Percentiles rank a stretch among this genome's conserved stretches.
These are phyloP conservation scores for Leucophora obtusa DNA, from an alignment of 2,888 invertebrate genomes.

Conservation along the genomic window DNA sequence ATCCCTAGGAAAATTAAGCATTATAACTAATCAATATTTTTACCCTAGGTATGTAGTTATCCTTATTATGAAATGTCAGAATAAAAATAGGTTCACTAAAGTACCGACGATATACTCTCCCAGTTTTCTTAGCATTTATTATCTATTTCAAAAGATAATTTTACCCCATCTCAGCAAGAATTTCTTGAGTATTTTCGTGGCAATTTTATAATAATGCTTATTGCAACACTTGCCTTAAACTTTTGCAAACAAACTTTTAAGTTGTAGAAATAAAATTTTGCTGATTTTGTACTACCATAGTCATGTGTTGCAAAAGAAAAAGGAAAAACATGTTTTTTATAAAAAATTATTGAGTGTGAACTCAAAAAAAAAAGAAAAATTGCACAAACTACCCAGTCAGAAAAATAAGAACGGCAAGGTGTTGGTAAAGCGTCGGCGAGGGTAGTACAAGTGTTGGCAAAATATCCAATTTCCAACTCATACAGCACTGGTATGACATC, in stretches of 20 bases:
- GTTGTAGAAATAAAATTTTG: slow-evolving; percentile 19
- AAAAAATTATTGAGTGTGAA: slow-evolving; percentile 30
- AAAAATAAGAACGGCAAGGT: no score
- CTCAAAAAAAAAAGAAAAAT: not conserved
- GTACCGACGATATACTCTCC: no score
- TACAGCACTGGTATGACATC: no score
- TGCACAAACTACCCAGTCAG: no score
- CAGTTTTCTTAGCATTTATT: not conserved
- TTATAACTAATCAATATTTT: no score
- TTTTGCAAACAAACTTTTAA: slow-evolving; percentile 34
- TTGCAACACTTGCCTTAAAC: slow-evolving; percentile 40
- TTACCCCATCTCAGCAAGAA: not conserved
- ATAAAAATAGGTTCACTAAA: no score
- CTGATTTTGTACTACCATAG: slow-evolving; percentile 27
- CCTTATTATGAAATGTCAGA: no score
- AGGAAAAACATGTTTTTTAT: not conserved
- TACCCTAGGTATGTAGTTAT: no score
- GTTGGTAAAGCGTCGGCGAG: no score
- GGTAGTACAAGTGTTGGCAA: no score
- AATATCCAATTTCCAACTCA: no score
- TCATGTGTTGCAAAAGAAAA: not conserved
- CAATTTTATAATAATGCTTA: slow-evolving; percentile 40
- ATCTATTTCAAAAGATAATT: not conserved
- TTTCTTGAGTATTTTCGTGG: not conserved
- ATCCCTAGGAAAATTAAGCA: no score